Percentiles rank a stretch among this genome's conserved stretches.
phyloP scores from a whole-genome alignment of 2,797 vertebrate species.

The Triplophysa bombifrons region DNA sequence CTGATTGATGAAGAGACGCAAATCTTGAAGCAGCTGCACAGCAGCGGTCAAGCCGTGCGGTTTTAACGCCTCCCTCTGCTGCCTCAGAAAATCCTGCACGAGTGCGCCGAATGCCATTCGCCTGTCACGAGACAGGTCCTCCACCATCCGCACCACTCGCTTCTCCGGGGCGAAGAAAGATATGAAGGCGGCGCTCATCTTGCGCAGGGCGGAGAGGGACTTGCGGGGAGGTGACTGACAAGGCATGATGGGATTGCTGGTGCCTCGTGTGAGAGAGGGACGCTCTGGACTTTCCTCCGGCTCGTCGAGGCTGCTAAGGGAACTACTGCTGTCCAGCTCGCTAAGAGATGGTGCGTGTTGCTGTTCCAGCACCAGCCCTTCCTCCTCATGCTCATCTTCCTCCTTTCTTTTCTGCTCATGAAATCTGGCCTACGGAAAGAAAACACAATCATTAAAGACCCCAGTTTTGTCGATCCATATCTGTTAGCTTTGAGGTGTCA shows the following conservation, averaged over 20 bases:
- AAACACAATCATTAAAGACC: not conserved
- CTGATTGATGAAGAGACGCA: slow-evolving; percentile 71
- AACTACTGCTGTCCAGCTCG: slow-evolving; percentile 77
- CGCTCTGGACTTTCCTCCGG: slow-evolving; percentile 59
- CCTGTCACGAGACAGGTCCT: slow-evolving; percentile 65
- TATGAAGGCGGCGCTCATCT: slow-evolving; percentile 73
- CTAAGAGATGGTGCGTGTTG: slow-evolving; percentile 68
- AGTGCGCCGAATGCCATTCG: slow-evolving; percentile 69
- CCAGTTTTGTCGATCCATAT: not conserved
- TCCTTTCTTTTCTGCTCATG: slow-evolving; percentile 29
- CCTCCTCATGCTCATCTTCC: slow-evolving; percentile 46
- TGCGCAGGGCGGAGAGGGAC: slow-evolving; percentile 69
- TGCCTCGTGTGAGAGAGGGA: slow-evolving; percentile 51
- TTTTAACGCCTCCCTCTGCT: slow-evolving; percentile 59
- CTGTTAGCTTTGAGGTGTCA: not conserved
- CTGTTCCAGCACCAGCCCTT: slow-evolving; percentile 65
- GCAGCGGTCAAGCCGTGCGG: slow-evolving; percentile 41
- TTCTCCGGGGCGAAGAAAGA: slow-evolving; percentile 75
- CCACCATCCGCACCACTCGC: slow-evolving; percentile 65
- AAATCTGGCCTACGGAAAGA: slow-evolving; percentile 16
- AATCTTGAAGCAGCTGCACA: slow-evolving; percentile 61
- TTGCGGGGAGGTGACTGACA: slow-evolving; percentile 38
- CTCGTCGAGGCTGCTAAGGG: slow-evolving; percentile 76
- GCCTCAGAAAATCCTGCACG: slow-evolving; percentile 72
- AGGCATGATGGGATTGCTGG: slow-evolving; percentile 50